Percentiles rank a stretch among this genome's conserved stretches.
Evolutionary conservation across 2,113 vertebrate species (phyloP).

Genomic region (Nothocercus julius): DNA sequence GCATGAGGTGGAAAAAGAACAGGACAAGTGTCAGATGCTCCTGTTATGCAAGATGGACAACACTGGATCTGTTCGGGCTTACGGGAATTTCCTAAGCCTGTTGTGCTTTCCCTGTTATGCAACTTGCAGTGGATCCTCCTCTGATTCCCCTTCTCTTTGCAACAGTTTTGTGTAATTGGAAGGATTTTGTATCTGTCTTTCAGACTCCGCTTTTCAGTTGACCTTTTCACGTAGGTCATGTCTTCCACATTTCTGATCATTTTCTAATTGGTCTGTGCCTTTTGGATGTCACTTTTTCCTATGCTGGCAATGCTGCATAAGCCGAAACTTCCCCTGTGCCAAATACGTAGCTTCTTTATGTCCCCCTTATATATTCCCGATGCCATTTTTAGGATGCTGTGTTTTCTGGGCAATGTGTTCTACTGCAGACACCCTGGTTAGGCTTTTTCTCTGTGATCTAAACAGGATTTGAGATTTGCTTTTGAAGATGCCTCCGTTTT

Average conservation of each 20-base stretch:
- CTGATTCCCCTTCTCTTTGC: background rate
- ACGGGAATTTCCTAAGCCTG: background rate
- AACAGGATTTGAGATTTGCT: background rate
- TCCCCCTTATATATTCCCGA: background rate
- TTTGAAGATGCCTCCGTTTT: background rate
- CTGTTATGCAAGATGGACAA: background rate
- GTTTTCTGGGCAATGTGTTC: background rate
- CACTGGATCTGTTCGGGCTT: background rate
- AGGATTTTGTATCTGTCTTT: background rate
- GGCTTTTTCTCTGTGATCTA: background rate
- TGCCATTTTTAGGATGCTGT: background rate
- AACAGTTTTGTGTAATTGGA: background rate
- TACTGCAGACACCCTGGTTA: background rate
- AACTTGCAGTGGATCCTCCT: background rate
- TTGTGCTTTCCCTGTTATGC: background rate
- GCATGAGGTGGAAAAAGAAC: background rate
- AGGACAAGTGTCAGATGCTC: background rate
- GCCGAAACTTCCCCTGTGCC: background rate
- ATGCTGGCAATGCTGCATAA: background rate
- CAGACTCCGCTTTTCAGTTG: background rate
- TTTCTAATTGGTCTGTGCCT: background rate
- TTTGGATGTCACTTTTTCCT: background rate
- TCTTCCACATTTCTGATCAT: background rate
- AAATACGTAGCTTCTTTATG: background rate
- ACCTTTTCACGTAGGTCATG: background rate